Evolutionary conservation across 2,113 vertebrate species (phyloP), one percentile per base, ranked within the genome.

Genomic region (Tetrax tetrax): DNA sequence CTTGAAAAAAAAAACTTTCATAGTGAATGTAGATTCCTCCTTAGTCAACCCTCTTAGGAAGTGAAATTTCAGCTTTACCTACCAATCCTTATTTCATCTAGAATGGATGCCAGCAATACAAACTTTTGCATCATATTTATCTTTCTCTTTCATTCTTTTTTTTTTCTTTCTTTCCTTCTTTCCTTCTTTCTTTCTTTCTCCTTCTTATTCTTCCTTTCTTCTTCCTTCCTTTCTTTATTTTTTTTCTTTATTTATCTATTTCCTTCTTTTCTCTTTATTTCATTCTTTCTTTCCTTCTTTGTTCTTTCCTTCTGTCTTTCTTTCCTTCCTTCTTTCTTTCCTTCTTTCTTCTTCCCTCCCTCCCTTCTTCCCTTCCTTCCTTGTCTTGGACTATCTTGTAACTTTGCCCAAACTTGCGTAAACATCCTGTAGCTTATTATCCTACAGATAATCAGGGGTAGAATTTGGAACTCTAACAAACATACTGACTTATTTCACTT

Each of bases 401-500:
- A 35, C 41, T 56, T 91, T 89, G 87, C 54, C 53, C n/a, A 80
- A 72, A 93, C 90, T 70, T 85, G 74, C 45, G 57, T 50, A 54
- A 68, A 18, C 31, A 50, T 79, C 43, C 70, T 65, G 27, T 56
- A 87, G n/a, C 25, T 94, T 76, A 79, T 84, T 84, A 85, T 91
- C 29, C 53, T 69, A 50, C 28, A 74, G 54, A 41, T 63, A 94
- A 93, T 82, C 12, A 87, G 2, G 13, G 7, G 7, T 25, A 83
- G 45, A 84, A 87, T 91, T 70, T 29, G 9, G 83, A 93, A 78
- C 22, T 76, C 51, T 83, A 61, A 50, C 82, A 88, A 80, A 83
- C 43, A 81, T 54, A 38, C 38, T 48, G 48, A 69, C 63, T 90
- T 93, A 47, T 90, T 86, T 83, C 56, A 77, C 19, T 72, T 56